phyloP scores from a whole-genome alignment of 2,113 vertebrate genomes.

The Chaenocephalus aceratus region DNA sequence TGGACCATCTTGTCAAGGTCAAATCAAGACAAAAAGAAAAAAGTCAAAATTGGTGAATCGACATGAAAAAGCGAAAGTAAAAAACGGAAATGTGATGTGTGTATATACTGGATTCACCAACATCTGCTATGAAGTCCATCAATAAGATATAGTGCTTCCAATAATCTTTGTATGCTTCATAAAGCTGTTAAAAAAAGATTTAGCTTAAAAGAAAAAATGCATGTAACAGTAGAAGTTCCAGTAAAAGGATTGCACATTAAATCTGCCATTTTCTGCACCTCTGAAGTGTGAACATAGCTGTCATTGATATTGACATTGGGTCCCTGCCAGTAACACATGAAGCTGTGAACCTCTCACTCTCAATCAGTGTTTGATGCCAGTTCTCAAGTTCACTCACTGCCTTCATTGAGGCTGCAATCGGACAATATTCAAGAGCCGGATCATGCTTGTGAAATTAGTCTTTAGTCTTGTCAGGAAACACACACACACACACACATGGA shows the following conservation, averaged over 20 bases:
- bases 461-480: background rate
- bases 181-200: too few species aligned
- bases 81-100: too few species aligned
- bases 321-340: constrained; percentile 16
- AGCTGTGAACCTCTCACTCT: constrained; percentile 17
- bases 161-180: too few species aligned
- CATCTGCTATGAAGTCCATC: too few species aligned
- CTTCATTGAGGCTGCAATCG: background rate
- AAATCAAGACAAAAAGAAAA: too few species aligned
- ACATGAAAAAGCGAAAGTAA: too few species aligned
- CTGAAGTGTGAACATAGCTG: constrained; percentile 42
- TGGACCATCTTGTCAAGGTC: too few species aligned
- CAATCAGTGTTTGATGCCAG: background rate
- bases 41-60: too few species aligned
- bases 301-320: constrained; percentile 20
- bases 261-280: constrained; percentile 27
- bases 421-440: background rate
- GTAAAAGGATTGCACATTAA: constrained; percentile 19
- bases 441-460: background rate
- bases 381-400: constrained; percentile 13
- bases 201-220: too few species aligned
- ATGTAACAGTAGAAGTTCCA: too few species aligned
- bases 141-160: too few species aligned
- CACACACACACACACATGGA: background rate
- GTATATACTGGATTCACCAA: too few species aligned